Evolutionary conservation across 2,113 vertebrate genomes (phyloP).

Genomic region (Antigone vipio): DNA sequence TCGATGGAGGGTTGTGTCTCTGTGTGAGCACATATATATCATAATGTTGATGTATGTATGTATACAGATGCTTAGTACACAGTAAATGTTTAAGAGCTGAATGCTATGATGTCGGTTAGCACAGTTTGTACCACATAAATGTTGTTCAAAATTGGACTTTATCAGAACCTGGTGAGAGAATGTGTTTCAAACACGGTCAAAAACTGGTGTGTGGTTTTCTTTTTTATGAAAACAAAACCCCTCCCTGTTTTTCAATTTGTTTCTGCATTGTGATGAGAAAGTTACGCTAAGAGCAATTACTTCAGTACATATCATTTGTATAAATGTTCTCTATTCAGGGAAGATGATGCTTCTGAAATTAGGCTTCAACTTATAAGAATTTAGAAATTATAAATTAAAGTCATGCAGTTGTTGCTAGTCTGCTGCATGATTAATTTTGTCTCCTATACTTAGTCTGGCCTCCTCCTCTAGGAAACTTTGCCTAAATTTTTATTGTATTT

Average conservation of each 20-base stretch:
- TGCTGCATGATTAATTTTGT: not conserved
- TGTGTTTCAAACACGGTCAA: not conserved
- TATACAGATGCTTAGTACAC: not conserved
- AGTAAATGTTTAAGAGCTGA: not conserved
- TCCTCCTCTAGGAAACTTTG: not conserved
- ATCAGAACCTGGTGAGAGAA: not conserved
- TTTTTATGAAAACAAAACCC: not conserved
- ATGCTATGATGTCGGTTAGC: not conserved
- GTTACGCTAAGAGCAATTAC: not conserved
- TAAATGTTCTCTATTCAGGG: not conserved
- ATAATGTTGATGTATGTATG: not conserved
- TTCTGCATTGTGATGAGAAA: not conserved
- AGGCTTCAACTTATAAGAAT: not conserved
- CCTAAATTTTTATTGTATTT: not conserved
- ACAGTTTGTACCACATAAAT: not conserved
- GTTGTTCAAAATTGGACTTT: not conserved
- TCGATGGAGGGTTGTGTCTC: fast-evolving
- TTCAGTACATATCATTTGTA: not conserved
- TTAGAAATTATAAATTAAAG: not conserved
- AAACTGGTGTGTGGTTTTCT: not conserved
- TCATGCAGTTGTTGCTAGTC: not conserved
- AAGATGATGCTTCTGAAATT: not conserved
- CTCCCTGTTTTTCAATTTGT: not conserved
- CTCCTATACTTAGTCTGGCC: not conserved
- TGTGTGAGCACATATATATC: not conserved